Percentiles rank a stretch among this genome's conserved stretches.
phyloP scores from a whole-genome alignment of 2,888 invertebrate genomes.

The Diaphora mendica region DNA sequence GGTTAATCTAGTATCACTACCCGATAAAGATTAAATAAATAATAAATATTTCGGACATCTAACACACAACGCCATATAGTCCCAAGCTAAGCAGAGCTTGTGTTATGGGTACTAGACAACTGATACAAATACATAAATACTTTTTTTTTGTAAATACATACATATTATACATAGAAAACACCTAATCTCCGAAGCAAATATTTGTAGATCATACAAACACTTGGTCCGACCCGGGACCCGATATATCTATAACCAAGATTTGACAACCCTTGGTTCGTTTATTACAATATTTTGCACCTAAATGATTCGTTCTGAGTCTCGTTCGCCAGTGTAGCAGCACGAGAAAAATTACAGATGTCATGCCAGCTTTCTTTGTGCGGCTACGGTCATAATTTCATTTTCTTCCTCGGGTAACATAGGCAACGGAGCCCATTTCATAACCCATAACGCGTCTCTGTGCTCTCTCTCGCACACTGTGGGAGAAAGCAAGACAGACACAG shows the following conservation, averaged over 20 bases:
- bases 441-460: slow-evolving; percentile 75
- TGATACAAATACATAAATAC: too few relatives aligned
- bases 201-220: too few relatives aligned
- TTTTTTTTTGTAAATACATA: too few relatives aligned
- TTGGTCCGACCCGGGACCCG: too few relatives aligned
- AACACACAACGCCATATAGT: too few relatives aligned
- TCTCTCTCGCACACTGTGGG: slow-evolving; percentile 59
- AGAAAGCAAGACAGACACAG: slow-evolving; percentile 57
- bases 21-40: too few relatives aligned
- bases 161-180: too few relatives aligned
- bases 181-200: too few relatives aligned
- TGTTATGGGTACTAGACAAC: too few relatives aligned
- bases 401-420: slow-evolving; percentile 76
- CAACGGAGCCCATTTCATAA: slow-evolving; percentile 83
- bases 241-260: neutral
- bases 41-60: too few relatives aligned
- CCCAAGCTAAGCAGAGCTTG: too few relatives aligned
- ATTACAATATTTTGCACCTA: slow-evolving; percentile 35
- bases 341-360: slow-evolving; percentile 66
- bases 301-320: slow-evolving; percentile 49
- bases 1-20: slow-evolving; percentile 13
- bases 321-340: slow-evolving; percentile 49
- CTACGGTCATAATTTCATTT: slow-evolving; percentile 82
- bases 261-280: neutral
- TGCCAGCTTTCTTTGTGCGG: slow-evolving; percentile 78